Evolutionary conservation across 1,140 invertebrate genomes (phyloP), one percentile per base, ranked within the genome.

Genomic region (Littorina saxatilis): DNA sequence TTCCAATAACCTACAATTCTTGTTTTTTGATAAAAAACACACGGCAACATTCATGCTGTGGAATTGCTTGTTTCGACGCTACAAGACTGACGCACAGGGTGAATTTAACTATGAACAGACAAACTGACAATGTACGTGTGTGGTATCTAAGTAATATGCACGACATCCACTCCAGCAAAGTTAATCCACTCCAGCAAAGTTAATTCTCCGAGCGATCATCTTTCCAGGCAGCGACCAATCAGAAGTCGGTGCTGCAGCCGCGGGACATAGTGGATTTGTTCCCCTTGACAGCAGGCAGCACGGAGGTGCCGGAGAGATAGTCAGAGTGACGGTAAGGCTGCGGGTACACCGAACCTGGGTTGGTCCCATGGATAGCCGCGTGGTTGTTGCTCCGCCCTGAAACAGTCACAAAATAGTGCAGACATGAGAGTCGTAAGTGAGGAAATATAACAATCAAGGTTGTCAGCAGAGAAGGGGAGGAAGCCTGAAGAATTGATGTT

Each of bases 251-350:
- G 58, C 76, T 78, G 58, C 76, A 78, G 35, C 76, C 76, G 7
- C 76, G 55, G 39, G 76, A 78, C 76, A 78, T 78, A 37, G 76
- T 78, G 2, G 76, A n/a, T 63, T 78, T 78, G 58, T 29, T 78
- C 23, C 76, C 75, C 37, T 78, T 78, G 52, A 61, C 27, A 78
- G 76, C 40, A 37, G 52, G 76, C 76, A 78, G 76, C 76, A 78
- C 76, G 5, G 76, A 39, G 15, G 76, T 78, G 58, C 76, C 76
- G n/a, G 76, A 78, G n/a, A 78, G 39, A 63, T 78, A 78, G 58
- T 78, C 76, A 0, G 76, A 78, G 58, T 78, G 76, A 2, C 76
- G 76, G 76, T 78, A 78, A 39, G 76, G 76, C 35, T 78, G 76
- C 2, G 76, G 76, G 58, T 78, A 78, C 50, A 78, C 55, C 9